Evolutionary conservation across 2,797 vertebrate species (phyloP).

Genomic region (Lutjanus campechanus): DNA sequence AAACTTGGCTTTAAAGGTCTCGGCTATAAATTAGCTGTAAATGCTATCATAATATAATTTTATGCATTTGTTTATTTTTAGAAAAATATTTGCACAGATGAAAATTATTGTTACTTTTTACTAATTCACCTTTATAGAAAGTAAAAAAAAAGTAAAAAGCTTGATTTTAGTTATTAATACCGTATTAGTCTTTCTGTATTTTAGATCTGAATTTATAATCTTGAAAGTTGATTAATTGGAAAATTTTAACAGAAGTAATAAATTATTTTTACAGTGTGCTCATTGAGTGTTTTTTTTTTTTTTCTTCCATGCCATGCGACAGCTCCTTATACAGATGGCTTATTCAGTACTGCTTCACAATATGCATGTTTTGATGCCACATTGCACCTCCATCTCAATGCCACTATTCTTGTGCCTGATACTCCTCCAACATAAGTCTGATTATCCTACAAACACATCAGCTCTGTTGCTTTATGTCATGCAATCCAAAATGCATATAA

Average conservation of each 20-base stretch:
- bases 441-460: conserved; percentile 59
- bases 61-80: neutral
- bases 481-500: conserved; percentile 61
- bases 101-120: neutral
- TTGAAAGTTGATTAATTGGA: neutral
- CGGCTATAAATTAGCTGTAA: neutral
- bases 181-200: neutral
- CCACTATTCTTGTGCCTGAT: conserved; percentile 68
- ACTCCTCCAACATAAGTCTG: conserved; percentile 55
- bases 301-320: conserved; percentile 40
- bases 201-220: too few relatives aligned
- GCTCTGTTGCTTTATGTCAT: conserved; percentile 71
- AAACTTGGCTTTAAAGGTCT: neutral
- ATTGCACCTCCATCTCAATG: conserved; percentile 68
- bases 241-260: conserved; percentile 15
- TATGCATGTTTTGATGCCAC: conserved; percentile 74
- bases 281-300: conserved; percentile 31
- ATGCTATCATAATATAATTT: neutral
- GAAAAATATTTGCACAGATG: neutral
- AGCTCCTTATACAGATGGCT: conserved; percentile 69
- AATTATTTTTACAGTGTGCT: conserved; percentile 66
- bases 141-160: neutral
- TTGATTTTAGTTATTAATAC: neutral
- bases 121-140: neutral
- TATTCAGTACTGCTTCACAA: conserved; percentile 56